Base-by-base conservation (phyloP, 2,888 invertebrate species). In the Dysmachus trigonus region DNA sequence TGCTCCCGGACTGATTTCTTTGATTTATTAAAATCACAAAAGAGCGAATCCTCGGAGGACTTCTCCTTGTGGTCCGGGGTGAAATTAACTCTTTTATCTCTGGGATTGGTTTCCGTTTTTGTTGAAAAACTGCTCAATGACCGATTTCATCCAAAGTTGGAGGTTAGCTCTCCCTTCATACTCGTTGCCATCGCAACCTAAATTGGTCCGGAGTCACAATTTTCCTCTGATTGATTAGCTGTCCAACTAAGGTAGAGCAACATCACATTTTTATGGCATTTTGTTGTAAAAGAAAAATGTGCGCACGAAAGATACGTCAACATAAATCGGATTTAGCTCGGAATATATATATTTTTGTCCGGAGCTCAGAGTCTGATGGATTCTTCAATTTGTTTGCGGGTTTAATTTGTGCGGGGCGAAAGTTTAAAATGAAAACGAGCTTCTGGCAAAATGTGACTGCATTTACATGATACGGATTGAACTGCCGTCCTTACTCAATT, bases 1-100 rank as follows among this genome's bases (percentile, higher is more conserved):
- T 18, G 47, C 53, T 81, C 81, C 35, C 72, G 72, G 27, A 72
- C 38, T 7, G 83, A 15, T 62, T 62, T 62, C 62, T 22, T 82
- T 82, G 82, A 82, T 82, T 82, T 82, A 82, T 82, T 72, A 83
- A 30, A 18, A 83, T 35, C 33, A 62, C 83, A 83, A 72, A 82
- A 22, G 41, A 27, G n/a, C 35, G 22, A 51, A 35, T 22, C 35
- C 31, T 83, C 33, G n/a, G 18, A 35, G 15, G 72, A 72, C 5
- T 72, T n/a, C 33, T 33, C n/a, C 47, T 38, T 62, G 27, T 8
- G 31, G 38, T 3, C n/a, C 33, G 41, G 27, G 83, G 38, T 72
- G 72, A 83, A 22, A 38, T 71, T 72, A 31, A 71, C 71, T 31
- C 47, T 72, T 72, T 83, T 83, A 83, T 83, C 72, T 62, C 53